Base-by-base conservation (phyloP, 2,888 invertebrate genomes). In the Dione juno region DNA sequence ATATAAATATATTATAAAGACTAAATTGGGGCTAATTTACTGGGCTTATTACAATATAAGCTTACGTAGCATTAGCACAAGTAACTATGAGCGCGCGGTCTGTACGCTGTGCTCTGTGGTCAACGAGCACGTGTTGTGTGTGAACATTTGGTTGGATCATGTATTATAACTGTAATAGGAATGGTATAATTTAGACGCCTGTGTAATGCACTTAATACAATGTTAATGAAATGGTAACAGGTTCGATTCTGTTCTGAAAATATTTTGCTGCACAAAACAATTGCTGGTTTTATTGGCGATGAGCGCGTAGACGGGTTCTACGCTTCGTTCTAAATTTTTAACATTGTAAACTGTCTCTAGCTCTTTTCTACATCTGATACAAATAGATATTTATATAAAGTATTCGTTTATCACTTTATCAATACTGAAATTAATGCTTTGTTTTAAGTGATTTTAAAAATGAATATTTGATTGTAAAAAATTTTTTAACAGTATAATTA, bases 21-120 rank as follows among this genome's bases (percentile, higher is more conserved):
- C 48, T 16, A 50, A 50, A 50, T 50, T 50, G 16, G 10, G 16
- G 10, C 50, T 19, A 50, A 50, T 50, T 19, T 19, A 50, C 6
- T 6, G 19, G 19, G 50, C 9, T 50, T 19, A 21, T 50, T 0
- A 19, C 50, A 21, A 19, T 19, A 21, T 50, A 11, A 50, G 19
- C 16, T 21, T 0, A 50, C 19, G 19, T 50, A 21, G 50, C 19
- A 19, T 19, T 50, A 19, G 11, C 19, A 50, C 50, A 35, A 68
- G 45, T 64, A 57, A 53, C 7, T 53, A 61, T 54, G 45, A 21
- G 14, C 63, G 21, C 54, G 68, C 45, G 68, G 68, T 69, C 21
- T 50, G 19, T 19, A 11, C 40, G 40, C 40, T 8, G 50, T 50
- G 9, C 14, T 8, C 21, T 69, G 54, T 54, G 68, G 68, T 54